These are phyloP conservation scores for Etheostoma cragini DNA, from an alignment of 2,113 vertebrate genomes.

Conservation along the genomic window DNA sequence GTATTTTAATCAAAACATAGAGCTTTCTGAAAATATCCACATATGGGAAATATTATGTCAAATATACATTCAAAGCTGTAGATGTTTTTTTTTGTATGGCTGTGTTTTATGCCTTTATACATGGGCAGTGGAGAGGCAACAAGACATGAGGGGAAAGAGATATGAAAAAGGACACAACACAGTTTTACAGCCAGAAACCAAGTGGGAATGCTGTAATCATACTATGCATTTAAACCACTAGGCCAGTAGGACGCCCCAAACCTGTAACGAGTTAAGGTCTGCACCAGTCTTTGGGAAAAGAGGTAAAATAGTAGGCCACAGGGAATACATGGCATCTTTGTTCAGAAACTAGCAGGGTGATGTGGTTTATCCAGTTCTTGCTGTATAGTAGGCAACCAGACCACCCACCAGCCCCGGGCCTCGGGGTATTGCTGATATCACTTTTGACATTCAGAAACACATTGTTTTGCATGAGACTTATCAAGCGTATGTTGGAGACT, in stretches of 20 bases:
- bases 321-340: constrained; percentile 33
- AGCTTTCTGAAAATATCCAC: not conserved
- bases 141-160: not conserved
- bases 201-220: not conserved
- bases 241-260: not conserved
- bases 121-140: not conserved
- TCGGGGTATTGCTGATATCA: not conserved
- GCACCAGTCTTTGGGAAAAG: not conserved
- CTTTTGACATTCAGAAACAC: not conserved
- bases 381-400: constrained; percentile 46
- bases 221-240: not conserved
- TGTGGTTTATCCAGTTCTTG: not conserved
- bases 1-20: not conserved
- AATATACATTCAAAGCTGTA: too few species aligned
- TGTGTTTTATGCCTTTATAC: not conserved
- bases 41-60: not conserved
- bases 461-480: not conserved
- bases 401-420: constrained; percentile 7
- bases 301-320: not conserved
- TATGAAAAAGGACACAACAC: not conserved
- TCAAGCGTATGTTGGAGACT: not conserved
- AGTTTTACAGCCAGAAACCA: not conserved
- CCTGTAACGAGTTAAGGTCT: not conserved
- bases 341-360: constrained; percentile 49
- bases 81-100: not conserved